Evolutionary conservation across 2,888 invertebrate genomes (phyloP).

Genomic region (Ptychoptera contaminata): DNA sequence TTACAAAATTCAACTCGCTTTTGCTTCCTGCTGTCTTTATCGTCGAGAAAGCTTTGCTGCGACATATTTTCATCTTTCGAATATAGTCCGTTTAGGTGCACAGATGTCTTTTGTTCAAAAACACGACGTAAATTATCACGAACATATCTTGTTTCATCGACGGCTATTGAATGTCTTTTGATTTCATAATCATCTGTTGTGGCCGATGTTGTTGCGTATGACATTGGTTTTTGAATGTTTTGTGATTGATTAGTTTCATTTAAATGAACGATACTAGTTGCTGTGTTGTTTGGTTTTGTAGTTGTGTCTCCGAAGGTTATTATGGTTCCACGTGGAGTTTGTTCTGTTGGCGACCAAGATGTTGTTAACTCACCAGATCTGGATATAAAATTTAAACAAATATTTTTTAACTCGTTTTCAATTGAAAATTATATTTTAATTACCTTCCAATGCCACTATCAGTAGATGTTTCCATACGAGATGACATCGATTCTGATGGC

Average conservation of each 20-base stretch:
- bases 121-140: constrained; percentile 21
- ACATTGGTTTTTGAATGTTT: constrained; percentile 3
- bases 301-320: constrained; percentile 21
- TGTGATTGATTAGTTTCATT: constrained; percentile 7
- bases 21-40: constrained; percentile 37
- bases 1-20: constrained; percentile 70
- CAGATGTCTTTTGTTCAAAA: constrained; percentile 20
- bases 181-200: constrained; percentile 9
- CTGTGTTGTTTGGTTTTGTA: constrained; percentile 1
- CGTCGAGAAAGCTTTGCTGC: constrained; percentile 18
- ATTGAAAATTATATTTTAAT: neutral
- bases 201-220: neutral
- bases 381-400: neutral
- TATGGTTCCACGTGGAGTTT: constrained; percentile 19
- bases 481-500: constrained; percentile 23
- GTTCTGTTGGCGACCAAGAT: constrained; percentile 23
- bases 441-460: constrained; percentile 53
- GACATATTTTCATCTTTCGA: constrained; percentile 10
- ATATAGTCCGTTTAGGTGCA: constrained; percentile 23
- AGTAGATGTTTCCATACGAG: constrained; percentile 55
- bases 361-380: constrained; percentile 48
- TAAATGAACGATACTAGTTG: neutral
- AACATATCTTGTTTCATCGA: constrained; percentile 38
- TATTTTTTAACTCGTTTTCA: no score
- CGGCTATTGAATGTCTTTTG: constrained; percentile 41